phyloP scores from a whole-genome alignment of 2,797 vertebrate species.

The Neoniphon sammara region DNA sequence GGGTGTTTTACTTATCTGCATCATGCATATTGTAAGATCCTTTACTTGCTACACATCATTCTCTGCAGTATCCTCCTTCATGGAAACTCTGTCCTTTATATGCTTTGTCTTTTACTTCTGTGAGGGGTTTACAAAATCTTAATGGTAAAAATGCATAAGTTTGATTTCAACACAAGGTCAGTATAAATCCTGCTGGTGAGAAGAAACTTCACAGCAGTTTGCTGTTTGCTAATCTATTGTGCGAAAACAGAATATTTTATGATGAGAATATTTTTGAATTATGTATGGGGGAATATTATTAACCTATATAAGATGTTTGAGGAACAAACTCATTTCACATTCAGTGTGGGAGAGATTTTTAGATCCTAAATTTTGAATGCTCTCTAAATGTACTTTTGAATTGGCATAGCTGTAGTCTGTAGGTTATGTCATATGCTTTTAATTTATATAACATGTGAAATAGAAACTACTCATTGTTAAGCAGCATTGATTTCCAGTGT shows the following conservation, averaged over 20 bases:
- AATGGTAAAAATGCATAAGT: neutral
- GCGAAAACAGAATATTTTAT: conserved; percentile 70
- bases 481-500: no score
- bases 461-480: no score
- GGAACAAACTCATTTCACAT: conserved; percentile 52
- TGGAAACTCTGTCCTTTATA: neutral
- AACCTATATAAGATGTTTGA: conserved; percentile 69
- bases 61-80: neutral
- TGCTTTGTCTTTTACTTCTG: neutral
- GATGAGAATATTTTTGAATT: conserved; percentile 63
- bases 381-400: conserved; percentile 43
- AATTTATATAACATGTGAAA: no score
- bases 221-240: conserved; percentile 57
- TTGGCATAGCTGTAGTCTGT: conserved; percentile 18
- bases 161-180: conserved; percentile 4
- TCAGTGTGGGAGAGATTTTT: conserved; percentile 49
- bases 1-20: neutral
- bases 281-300: conserved; percentile 74
- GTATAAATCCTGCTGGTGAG: conserved; percentile 21
- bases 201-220: conserved; percentile 37
- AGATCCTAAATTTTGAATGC: conserved; percentile 26
- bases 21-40: no score
- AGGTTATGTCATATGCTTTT: conserved; percentile 1
- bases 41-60: neutral
- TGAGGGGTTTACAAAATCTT: neutral